Evolutionary conservation across 2,113 vertebrate species (phyloP).

Genomic region (Notechis scutatus): DNA sequence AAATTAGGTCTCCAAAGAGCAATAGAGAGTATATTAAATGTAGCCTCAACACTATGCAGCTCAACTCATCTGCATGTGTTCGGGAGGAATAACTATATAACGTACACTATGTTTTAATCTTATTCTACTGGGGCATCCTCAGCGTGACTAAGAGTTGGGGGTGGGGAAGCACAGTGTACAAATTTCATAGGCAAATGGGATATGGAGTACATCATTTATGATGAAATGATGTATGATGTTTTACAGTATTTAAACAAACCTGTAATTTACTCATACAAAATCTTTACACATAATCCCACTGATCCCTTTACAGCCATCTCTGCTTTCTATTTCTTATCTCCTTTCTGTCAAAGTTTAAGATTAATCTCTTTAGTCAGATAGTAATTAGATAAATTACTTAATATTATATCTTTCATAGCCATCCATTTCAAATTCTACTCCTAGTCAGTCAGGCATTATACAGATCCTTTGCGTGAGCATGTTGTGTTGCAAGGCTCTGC

Average conservation of each 20-base stretch:
- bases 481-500: neutral
- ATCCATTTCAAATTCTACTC: neutral
- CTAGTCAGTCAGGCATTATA: neutral
- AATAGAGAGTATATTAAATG: constrained; percentile 48
- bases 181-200: neutral
- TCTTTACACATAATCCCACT: neutral
- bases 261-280: neutral
- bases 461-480: neutral
- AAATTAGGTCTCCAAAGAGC: constrained; percentile 56
- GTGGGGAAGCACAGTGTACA: neutral
- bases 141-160: neutral
- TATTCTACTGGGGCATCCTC: neutral
- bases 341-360: neutral
- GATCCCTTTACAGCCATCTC: neutral
- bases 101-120: constrained; percentile 25
- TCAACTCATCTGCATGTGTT: constrained; percentile 23
- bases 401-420: neutral
- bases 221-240: neutral
- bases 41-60: constrained; percentile 1
- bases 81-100: constrained; percentile 38
- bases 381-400: neutral
- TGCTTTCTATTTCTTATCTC: neutral
- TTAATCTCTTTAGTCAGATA: neutral
- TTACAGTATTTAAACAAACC: neutral
- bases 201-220: neutral